A percentile compares a stretch with the other conserved stretches of the same genome.
Evolutionary conservation across 2,797 vertebrate species (phyloP).

Genomic region (Periophthalmus magnuspinnatus): DNA sequence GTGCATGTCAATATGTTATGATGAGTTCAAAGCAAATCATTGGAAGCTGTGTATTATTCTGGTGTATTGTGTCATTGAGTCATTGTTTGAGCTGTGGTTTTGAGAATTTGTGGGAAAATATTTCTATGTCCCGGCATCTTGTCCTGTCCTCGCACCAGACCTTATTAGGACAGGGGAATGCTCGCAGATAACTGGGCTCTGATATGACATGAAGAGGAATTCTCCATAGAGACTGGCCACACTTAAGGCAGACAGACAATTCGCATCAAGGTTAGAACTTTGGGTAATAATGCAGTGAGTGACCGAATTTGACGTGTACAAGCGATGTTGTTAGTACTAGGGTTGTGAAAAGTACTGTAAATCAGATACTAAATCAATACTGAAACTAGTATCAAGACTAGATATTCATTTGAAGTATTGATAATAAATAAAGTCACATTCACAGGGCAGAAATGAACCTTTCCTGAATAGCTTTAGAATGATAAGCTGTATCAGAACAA

Average conservation of each 20-base stretch:
- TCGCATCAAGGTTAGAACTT: neutral
- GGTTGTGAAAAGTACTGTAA: too few relatives aligned
- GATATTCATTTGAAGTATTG: too few relatives aligned
- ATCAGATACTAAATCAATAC: too few relatives aligned
- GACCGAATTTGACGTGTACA: too few relatives aligned
- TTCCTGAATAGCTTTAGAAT: too few relatives aligned
- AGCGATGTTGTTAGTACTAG: too few relatives aligned
- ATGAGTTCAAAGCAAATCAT: conserved; percentile 40
- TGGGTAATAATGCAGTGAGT: too few relatives aligned
- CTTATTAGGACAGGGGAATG: conserved; percentile 68
- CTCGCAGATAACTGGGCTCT: conserved; percentile 62
- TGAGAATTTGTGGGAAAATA: conserved; percentile 59
- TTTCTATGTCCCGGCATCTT: conserved; percentile 26
- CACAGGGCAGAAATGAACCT: too few relatives aligned
- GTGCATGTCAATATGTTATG: neutral
- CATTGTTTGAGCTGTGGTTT: conserved; percentile 17
- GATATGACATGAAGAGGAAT: conserved; percentile 57
- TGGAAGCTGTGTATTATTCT: conserved; percentile 17
- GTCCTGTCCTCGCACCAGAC: conserved; percentile 35
- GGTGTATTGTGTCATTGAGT: conserved; percentile 8
- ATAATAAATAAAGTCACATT: too few relatives aligned
- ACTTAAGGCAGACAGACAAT: conserved; percentile 21
- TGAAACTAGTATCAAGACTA: too few relatives aligned
- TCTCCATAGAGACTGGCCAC: conserved; percentile 56
- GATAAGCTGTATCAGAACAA: too few relatives aligned